A percentile compares a stretch with the other conserved stretches of the same genome.
phyloP scores from a whole-genome alignment of 1,140 invertebrate genomes.

The Mamestra configurata region DNA sequence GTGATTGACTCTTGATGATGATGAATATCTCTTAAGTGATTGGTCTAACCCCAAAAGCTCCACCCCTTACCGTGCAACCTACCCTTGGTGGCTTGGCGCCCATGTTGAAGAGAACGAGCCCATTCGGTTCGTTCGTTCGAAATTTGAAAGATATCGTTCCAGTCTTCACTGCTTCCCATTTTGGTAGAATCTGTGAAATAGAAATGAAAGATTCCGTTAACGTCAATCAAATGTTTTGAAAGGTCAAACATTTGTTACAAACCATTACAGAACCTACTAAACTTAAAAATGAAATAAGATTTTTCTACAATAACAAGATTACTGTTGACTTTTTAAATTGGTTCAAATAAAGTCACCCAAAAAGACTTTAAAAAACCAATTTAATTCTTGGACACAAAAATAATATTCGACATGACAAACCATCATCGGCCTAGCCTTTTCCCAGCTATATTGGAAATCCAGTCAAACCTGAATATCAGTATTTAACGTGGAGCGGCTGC shows the following conservation, averaged over 20 bases:
- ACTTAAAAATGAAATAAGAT: neutral
- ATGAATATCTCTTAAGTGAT: constrained; percentile 70
- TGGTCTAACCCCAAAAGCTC: constrained; percentile 85
- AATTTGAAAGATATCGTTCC: constrained; percentile 97
- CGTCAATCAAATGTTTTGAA: no score
- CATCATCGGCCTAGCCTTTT: no score
- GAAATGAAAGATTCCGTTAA: constrained; percentile 9
- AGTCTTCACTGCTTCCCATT: constrained; percentile 95
- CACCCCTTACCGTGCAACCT: constrained; percentile 89
- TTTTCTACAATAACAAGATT: constrained; percentile 3
- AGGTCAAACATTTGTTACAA: no score
- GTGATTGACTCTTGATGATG: constrained; percentile 63
- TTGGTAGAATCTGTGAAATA: constrained; percentile 91
- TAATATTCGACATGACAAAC: neutral
- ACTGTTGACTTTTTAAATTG: neutral
- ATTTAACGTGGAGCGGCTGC: no score
- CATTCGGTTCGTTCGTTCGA: constrained; percentile 97
- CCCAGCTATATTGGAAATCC: no score
- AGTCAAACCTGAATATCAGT: no score
- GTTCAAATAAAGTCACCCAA: neutral
- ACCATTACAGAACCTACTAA: neutral
- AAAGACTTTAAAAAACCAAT: neutral
- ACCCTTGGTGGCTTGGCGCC: constrained; percentile 93
- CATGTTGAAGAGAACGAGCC: constrained; percentile 97
- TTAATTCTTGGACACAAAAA: neutral